Percentiles rank a stretch among this genome's conserved stretches.
phyloP scores from a whole-genome alignment of 1,140 invertebrate species.

The Philotrypesis tridentata region DNA sequence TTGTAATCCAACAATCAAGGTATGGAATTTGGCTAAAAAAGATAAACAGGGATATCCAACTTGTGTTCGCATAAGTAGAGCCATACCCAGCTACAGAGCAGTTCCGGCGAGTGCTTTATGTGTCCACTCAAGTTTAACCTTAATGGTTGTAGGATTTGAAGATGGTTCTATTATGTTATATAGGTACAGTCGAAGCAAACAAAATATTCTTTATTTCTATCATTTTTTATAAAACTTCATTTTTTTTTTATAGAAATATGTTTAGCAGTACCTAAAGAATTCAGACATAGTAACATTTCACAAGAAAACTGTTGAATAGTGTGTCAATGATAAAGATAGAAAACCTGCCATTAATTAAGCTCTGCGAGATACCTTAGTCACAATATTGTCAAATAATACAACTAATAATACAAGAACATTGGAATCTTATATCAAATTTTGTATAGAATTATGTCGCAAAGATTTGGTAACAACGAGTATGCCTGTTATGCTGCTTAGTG shows the following conservation, averaged over 20 bases:
- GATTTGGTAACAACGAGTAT: constrained; percentile 88
- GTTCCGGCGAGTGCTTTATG: constrained; percentile 83
- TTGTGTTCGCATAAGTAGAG: constrained; percentile 82
- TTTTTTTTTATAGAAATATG: constrained; percentile 57
- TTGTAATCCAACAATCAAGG: constrained; percentile 88
- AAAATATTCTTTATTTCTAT: no score
- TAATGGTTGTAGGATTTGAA: constrained; percentile 90
- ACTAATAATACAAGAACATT: constrained; percentile 73
- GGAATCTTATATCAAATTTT: constrained; percentile 82
- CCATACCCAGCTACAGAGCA: constrained; percentile 78
- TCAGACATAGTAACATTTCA: constrained; percentile 64
- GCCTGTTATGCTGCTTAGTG: constrained; percentile 91
- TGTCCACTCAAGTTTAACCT: constrained; percentile 87
- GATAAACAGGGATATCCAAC: constrained; percentile 83
- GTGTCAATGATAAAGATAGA: constrained; percentile 81
- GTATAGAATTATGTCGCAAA: constrained; percentile 81
- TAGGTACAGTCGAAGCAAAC: constrained; percentile 73
- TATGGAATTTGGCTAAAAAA: constrained; percentile 88
- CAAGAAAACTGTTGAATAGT: constrained; percentile 63
- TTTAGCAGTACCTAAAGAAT: constrained; percentile 61
- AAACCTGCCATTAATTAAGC: constrained; percentile 88
- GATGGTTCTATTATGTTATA: constrained; percentile 90
- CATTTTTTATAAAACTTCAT: no score
- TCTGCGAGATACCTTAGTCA: constrained; percentile 83
- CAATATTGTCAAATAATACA: constrained; percentile 74